Conservation (phyloP, 2,113 vertebrate genomes). For the Jaculus jaculus region DNA sequence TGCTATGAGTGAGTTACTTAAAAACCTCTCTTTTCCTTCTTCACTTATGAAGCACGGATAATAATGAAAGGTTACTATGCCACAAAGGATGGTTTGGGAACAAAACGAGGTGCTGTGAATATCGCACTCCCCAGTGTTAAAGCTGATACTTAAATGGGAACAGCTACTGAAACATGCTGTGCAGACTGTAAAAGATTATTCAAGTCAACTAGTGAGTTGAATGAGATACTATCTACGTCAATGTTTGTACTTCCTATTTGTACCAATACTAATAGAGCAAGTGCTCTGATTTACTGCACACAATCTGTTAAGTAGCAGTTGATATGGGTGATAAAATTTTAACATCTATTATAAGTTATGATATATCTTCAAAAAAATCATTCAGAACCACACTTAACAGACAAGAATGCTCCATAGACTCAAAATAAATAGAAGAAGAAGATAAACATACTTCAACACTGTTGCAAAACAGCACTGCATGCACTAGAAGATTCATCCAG, state of each 20-base stretch:
- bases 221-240: not conserved
- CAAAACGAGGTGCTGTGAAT: not conserved
- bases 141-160: not conserved
- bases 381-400: not conserved
- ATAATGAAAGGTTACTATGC: not conserved
- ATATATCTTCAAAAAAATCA: conserved; percentile 5
- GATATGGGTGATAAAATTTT: not conserved
- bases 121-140: not conserved
- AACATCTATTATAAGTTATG: not conserved
- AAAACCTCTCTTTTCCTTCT: not conserved
- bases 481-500: not conserved
- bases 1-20: not conserved
- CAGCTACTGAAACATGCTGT: not conserved
- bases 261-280: not conserved
- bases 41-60: not conserved
- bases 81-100: not conserved
- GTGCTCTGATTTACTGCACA: not conserved
- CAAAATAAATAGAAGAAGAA: conserved; percentile 64
- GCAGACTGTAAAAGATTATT: conserved; percentile 9
- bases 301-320: not conserved
- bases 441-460: not conserved
- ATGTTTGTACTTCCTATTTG: not conserved
- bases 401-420: not conserved
- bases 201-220: not conserved
- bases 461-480: not conserved